Conservation (phyloP, 2,888 invertebrate species). For the Pardosa pseudoannulata region DNA sequence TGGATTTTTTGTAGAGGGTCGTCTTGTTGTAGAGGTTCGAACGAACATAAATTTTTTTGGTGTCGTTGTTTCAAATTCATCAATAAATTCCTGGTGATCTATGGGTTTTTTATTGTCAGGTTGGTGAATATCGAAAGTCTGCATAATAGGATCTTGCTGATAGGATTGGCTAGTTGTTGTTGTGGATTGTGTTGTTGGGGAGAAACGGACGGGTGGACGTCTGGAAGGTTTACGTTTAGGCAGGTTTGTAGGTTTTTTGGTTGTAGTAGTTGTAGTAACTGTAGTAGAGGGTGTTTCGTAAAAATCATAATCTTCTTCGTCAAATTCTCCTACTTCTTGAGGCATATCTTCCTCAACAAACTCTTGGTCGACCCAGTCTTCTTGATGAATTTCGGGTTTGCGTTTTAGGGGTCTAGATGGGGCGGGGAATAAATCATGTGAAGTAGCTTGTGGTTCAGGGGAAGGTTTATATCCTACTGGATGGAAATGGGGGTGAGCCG, state of each 20-base stretch:
- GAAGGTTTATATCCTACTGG: conserved; percentile 12
- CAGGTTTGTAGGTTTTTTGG: not conserved
- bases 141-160: conserved; percentile 21
- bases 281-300: conserved; percentile 14
- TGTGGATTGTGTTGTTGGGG: not conserved
- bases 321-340: conserved; percentile 26
- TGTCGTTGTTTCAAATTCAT: conserved; percentile 30
- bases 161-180: conserved; percentile 15
- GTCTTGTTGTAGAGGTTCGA: conserved; percentile 8
- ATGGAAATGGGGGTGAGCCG: conserved; percentile 44
- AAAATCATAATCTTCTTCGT: conserved; percentile 47
- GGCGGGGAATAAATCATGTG: conserved; percentile 56
- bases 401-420: conserved; percentile 55
- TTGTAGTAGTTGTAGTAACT: conserved; percentile 13
- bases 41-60: conserved; percentile 15
- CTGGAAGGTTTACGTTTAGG: not conserved
- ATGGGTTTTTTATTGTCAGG: conserved; percentile 42
- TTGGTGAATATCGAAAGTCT: conserved; percentile 59
- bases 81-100: conserved; percentile 28
- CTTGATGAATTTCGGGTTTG: conserved; percentile 48
- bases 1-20: conserved; percentile 26
- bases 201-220: not conserved
- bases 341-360: conserved; percentile 44
- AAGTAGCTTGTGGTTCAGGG: not conserved
- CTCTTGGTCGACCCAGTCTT: conserved; percentile 33